Evolutionary conservation across 1,140 invertebrate species (phyloP).

Genomic region (Zophobas morio): DNA sequence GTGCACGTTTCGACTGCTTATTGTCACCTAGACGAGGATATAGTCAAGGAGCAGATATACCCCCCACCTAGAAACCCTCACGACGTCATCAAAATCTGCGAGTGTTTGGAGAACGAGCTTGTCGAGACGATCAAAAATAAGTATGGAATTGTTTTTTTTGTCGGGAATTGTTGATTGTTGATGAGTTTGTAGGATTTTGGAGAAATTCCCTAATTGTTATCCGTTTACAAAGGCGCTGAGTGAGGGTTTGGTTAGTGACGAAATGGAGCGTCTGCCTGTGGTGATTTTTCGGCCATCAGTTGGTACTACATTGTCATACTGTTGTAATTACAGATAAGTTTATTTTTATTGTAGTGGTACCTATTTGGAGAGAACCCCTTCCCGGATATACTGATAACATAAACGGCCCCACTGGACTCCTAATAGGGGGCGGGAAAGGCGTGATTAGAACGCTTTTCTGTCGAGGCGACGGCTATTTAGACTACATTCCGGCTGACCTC

Average conservation of each 20-base stretch:
- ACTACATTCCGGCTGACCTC: slow-evolving; percentile 88
- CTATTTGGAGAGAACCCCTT: slow-evolving; percentile 80
- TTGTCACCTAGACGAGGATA: slow-evolving; percentile 77
- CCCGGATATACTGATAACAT: slow-evolving; percentile 95
- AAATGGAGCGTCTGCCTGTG: slow-evolving; percentile 78
- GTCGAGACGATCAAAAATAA: slow-evolving; percentile 59
- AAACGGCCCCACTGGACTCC: slow-evolving; percentile 85
- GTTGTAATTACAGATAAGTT: neutral
- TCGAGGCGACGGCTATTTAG: slow-evolving; percentile 80
- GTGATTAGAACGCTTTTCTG: slow-evolving; percentile 87
- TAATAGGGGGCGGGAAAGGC: slow-evolving; percentile 85
- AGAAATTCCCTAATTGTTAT: slow-evolving; percentile 90
- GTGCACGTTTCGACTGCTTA: slow-evolving; percentile 76
- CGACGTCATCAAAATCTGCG: slow-evolving; percentile 78
- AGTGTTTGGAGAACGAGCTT: slow-evolving; percentile 77
- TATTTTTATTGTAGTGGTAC: slow-evolving; percentile 71
- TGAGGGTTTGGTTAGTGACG: slow-evolving; percentile 79
- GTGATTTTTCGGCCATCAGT: slow-evolving; percentile 92
- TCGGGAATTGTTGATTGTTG: slow-evolving; percentile 55
- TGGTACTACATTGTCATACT: slow-evolving; percentile 69
- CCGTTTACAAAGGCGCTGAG: slow-evolving; percentile 91
- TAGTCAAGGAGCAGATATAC: slow-evolving; percentile 80
- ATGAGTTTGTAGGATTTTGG: slow-evolving; percentile 77
- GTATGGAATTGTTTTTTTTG: slow-evolving; percentile 64
- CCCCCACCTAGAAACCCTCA: slow-evolving; percentile 79